Base-by-base conservation (phyloP, 2,888 invertebrate species). In the Pristionchus japonicus region DNA sequence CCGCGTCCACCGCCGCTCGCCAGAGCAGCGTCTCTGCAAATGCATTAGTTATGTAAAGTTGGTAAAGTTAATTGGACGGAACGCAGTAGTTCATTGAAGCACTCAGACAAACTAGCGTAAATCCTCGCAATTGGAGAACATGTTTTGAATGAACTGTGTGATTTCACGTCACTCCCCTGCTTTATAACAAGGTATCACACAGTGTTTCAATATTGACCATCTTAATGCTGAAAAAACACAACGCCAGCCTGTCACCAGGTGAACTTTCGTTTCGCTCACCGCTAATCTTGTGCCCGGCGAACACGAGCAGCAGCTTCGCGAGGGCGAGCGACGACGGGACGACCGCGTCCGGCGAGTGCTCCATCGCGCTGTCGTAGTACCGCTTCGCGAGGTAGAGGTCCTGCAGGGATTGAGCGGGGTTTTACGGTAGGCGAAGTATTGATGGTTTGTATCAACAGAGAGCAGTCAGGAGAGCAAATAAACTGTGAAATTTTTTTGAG, bases 331-430 rank as follows among this genome's bases (percentile, higher is more conserved):
- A 97, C 3, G 98, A 98, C 3, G 99, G 99, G 52, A 98, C 96
- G 77, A 97, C 97, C 0, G 99, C 99, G 95, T 99, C 98, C 0
- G 96, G 96, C 94, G 97, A 97, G 0, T 98, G 97, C 95, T 98
- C 97, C 0, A 97, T 97, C 0, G 98, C 98, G 95, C 97, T 96
- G 96, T 99, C 99, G 95, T 99, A 99, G 95, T 97, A 97, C 43
- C 99, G 96, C 95, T 99, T 99, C 43, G 99, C 99, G 89, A 99
- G 95, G 95, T 99, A 98, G 94, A 97, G 96, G 95, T 99, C 96
- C 96, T 95, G 90, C 20, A 90, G 64, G 17, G 70, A 34, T 34
- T 52, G 20, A 34, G 1, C 7, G 64, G 67, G n/a, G n/a, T n/a
- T n/a, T 23, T 82, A 87, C 61, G 47, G 64, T 47, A 86, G 31